These are phyloP conservation scores for Heliconius sara DNA, from an alignment of 2,888 invertebrate genomes.

Conservation along the genomic window DNA sequence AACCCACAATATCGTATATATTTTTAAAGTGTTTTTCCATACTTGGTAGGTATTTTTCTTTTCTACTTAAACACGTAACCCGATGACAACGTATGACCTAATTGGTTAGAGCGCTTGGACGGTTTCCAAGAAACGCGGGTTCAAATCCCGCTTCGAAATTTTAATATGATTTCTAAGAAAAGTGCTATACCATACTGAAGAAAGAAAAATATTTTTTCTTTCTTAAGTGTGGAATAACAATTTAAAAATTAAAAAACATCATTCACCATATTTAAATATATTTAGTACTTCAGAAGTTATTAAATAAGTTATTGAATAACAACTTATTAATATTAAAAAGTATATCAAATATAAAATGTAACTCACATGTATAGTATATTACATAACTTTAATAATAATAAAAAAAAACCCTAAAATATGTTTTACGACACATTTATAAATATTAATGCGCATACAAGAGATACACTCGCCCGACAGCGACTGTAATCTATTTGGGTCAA, in stretches of 20 bases:
- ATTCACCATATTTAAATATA: too few relatives aligned
- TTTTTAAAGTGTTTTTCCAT: too few relatives aligned
- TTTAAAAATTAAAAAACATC: too few relatives aligned
- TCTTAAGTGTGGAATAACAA: too few relatives aligned
- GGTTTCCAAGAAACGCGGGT: background rate
- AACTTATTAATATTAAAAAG: background rate
- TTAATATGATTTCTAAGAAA: too few relatives aligned
- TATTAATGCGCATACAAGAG: slow-evolving; percentile 1
- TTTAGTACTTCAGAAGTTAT: too few relatives aligned
- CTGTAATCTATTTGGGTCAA: slow-evolving; percentile 19
- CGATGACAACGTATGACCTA: too few relatives aligned
- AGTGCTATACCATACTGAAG: too few relatives aligned
- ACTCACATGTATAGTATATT: background rate
- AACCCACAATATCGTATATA: background rate
- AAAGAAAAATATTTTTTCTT: background rate
- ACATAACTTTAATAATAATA: background rate
- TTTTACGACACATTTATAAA: background rate
- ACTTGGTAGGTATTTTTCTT: too few relatives aligned
- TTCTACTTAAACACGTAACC: too few relatives aligned
- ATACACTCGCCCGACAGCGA: background rate
- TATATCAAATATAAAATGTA: background rate
- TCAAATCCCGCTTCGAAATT: background rate
- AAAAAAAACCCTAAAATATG: background rate
- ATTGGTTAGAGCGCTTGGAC: background rate
- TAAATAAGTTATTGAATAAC: too few relatives aligned